Conservation (phyloP, 2,888 invertebrate genomes). For the Disparrhopalites patrizii region DNA sequence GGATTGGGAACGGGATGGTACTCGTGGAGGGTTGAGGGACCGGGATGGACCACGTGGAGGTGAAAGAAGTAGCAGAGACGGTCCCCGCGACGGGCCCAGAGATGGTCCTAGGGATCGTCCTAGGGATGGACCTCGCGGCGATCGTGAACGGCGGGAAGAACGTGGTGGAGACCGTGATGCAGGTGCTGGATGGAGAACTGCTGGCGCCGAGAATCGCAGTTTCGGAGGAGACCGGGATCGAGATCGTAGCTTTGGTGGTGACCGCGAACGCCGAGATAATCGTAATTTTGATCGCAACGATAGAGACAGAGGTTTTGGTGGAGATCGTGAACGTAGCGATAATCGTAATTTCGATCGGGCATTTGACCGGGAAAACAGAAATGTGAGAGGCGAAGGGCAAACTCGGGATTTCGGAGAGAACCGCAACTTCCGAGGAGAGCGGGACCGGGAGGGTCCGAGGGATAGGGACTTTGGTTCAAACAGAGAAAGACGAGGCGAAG, state of each 20-base stretch:
- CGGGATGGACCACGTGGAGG: neutral
- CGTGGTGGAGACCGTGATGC: slow-evolving; percentile 18
- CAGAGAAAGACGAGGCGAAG: slow-evolving; percentile 25
- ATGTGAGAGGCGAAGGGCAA: slow-evolving; percentile 1
- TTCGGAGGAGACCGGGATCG: slow-evolving; percentile 12
- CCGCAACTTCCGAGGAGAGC: neutral
- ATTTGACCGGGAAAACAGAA: slow-evolving; percentile 20
- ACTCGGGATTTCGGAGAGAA: slow-evolving; percentile 12
- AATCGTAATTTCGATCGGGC: slow-evolving; percentile 23
- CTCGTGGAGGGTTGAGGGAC: neutral
- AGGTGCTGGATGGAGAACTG: slow-evolving; percentile 10
- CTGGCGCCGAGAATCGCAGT: neutral
- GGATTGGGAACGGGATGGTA: neutral
- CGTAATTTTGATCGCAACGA: slow-evolving; percentile 8
- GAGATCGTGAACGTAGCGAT: slow-evolving; percentile 31
- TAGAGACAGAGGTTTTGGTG: slow-evolving; percentile 32
- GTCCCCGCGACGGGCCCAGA: neutral
- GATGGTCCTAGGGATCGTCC: neutral
- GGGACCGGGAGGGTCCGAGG: slow-evolving; percentile 3
- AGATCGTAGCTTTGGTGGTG: slow-evolving; percentile 33
- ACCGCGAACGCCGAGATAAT: slow-evolving; percentile 35
- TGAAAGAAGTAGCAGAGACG: neutral
- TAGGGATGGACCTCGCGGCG: slow-evolving; percentile 11
- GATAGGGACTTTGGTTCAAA: slow-evolving; percentile 16
- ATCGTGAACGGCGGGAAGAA: slow-evolving; percentile 22